phyloP scores from a whole-genome alignment of 2,888 invertebrate genomes.

The Pyrochroa serraticornis region DNA sequence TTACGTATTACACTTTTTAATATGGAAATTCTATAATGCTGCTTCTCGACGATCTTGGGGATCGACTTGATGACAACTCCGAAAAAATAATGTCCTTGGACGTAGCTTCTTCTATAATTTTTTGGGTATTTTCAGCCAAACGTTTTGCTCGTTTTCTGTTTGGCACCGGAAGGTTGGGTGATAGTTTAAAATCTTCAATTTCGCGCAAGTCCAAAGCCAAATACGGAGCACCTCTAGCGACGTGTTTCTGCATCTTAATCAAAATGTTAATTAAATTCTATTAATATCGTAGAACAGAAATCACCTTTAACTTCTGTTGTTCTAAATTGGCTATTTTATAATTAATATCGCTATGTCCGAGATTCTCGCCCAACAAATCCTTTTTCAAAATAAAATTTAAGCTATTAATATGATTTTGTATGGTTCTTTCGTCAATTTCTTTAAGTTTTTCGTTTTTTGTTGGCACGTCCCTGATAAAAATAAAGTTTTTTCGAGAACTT shows the following conservation, averaged over 20 bases:
- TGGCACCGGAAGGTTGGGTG: conserved; percentile 51
- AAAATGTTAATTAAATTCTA: conserved; percentile 32
- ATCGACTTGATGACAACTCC: conserved; percentile 46
- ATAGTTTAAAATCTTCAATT: conserved; percentile 58
- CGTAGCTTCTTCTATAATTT: conserved; percentile 45
- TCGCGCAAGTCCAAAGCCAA: conserved; percentile 62
- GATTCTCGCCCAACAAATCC: conserved; percentile 56
- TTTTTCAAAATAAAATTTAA: conserved; percentile 40
- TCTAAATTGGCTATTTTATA: conserved; percentile 60
- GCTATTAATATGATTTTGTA: conserved; percentile 21
- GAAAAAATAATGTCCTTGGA: conserved; percentile 49
- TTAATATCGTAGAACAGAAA: neutral
- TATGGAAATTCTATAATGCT: conserved; percentile 47
- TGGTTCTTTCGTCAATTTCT: neutral
- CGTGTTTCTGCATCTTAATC: conserved; percentile 61
- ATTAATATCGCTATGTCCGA: conserved; percentile 61
- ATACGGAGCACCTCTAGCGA: conserved; percentile 65
- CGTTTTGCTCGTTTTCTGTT: conserved; percentile 42
- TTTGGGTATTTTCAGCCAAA: conserved; percentile 44
- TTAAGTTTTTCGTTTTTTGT: neutral
- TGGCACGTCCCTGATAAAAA: conserved; percentile 14
- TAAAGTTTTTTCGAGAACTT: neutral
- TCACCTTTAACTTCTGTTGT: conserved; percentile 51
- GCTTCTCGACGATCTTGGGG: conserved; percentile 49
- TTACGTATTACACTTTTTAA: neutral